Evolutionary conservation across 2,797 vertebrate genomes (phyloP), one percentile per base, ranked within the genome.

Genomic region (Merluccius polli): DNA sequence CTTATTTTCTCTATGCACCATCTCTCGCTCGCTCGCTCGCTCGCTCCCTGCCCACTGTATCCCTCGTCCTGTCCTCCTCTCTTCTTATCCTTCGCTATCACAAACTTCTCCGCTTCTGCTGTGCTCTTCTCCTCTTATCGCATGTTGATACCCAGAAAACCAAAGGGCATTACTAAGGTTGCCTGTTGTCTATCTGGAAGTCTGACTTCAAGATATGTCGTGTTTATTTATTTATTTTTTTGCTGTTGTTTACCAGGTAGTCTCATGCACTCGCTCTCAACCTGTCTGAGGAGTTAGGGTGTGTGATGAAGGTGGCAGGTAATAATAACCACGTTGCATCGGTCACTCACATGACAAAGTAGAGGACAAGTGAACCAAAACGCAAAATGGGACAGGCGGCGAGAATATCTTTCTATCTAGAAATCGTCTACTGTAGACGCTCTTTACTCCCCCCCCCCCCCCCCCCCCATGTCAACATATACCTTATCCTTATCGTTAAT

Each of bases 111-210:
- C 48, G 82, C 82, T 84, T 86, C 86, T 81, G 79, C 74, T 77
- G 74, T 79, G 15, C 83, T 59, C 18, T n/a, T n/a, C 21, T 6
- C 5, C 36, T 59, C 81, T 91, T 91, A 91, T 90, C 89, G 68
- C 13, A n/a, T 31, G 71, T 36, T 68, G 86, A 91, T 88, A 91
- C 86, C 77, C 82, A 84, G 65, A 79, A 83, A 81, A 89, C 82
- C 88, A 84, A 88, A 81, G 81, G 75, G 77, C 83, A 83, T 81
- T 79, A 77, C 82, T 81, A 80, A 79, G 83, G 84, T 75, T 77
- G 77, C 76, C 76, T 79, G 81, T 79, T 80, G 74, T 81, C 82
- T 73, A 84, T 77, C 83, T 84, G 52, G 82, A 80, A 18, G 78
- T 80, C 84, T 85, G 81, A 75, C 74, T 75, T 84, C 52, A 2